Conservation (phyloP, 2,113 vertebrate genomes). For the Sisor rabdophorus region DNA sequence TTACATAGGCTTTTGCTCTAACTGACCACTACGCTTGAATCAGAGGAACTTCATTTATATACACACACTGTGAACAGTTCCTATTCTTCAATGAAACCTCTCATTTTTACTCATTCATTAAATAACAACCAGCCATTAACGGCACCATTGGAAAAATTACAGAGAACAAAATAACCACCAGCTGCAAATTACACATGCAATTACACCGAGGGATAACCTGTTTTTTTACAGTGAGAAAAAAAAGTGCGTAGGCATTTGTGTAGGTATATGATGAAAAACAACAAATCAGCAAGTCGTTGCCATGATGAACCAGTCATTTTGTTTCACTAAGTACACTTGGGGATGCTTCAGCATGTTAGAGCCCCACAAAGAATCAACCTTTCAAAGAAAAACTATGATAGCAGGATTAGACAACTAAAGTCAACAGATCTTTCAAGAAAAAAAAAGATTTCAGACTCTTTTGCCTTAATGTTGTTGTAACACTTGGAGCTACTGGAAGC, state of each 20-base stretch:
- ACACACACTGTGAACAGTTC: slow-evolving; percentile 49
- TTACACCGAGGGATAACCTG: background rate
- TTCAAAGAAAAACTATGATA: slow-evolving; percentile 70
- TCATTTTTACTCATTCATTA: slow-evolving; percentile 67
- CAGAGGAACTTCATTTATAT: slow-evolving; percentile 58
- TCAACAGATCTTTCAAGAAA: slow-evolving; percentile 75
- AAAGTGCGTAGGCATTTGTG: background rate
- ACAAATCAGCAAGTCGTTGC: slow-evolving; percentile 25
- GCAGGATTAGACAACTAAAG: slow-evolving; percentile 76
- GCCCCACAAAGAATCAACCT: slow-evolving; percentile 53
- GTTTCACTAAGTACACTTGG: slow-evolving; percentile 18
- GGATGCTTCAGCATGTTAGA: slow-evolving; percentile 36
- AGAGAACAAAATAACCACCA: slow-evolving; percentile 29
- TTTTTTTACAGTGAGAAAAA: background rate
- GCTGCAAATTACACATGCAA: slow-evolving; percentile 28
- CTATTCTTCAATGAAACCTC: slow-evolving; percentile 57
- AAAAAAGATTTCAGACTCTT: slow-evolving; percentile 68
- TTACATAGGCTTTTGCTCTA: slow-evolving; percentile 11
- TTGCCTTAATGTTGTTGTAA: slow-evolving; percentile 73
- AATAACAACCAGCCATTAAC: slow-evolving; percentile 61
- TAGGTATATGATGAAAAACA: background rate
- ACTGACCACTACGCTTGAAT: slow-evolving; percentile 51
- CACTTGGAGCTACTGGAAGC: slow-evolving; percentile 67
- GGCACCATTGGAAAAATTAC: slow-evolving; percentile 49
- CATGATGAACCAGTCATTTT: slow-evolving; percentile 12